Percentiles rank a stretch among this genome's conserved stretches.
Conservation (phyloP, 2,113 vertebrate genomes). For the Orthonyx spaldingii region DNA sequence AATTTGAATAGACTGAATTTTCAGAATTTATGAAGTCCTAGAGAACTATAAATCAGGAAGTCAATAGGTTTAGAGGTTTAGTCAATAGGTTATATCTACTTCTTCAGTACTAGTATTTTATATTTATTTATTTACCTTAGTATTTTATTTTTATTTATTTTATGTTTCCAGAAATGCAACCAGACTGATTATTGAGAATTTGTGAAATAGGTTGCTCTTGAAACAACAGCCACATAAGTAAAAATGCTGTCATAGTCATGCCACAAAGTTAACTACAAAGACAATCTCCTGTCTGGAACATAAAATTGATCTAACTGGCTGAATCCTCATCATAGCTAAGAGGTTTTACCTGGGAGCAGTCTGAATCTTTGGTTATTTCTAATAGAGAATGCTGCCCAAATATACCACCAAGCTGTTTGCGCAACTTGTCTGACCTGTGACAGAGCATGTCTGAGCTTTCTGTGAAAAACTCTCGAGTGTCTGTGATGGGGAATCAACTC, state of each 20-base stretch:
- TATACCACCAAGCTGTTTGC: neutral
- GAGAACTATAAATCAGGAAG: neutral
- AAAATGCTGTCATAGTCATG: neutral
- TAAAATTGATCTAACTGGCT: neutral
- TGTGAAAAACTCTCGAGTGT: neutral
- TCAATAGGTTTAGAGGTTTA: neutral
- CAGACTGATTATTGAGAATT: neutral
- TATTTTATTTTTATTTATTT: neutral
- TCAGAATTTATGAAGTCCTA: neutral
- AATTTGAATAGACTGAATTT: slow-evolving; percentile 5
- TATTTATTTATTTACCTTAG: neutral
- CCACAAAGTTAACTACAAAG: neutral
- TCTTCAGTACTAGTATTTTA: neutral
- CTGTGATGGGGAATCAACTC: neutral
- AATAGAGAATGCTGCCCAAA: neutral
- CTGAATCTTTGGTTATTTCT: neutral
- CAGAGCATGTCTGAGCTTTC: neutral
- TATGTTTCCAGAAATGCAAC: neutral
- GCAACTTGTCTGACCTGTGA: neutral
- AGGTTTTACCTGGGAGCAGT: neutral
- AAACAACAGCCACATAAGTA: neutral
- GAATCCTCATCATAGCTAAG: neutral
- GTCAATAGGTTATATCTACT: neutral
- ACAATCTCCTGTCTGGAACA: neutral
- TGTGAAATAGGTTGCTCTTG: neutral